Evolutionary conservation across 2,797 vertebrate species (phyloP), one percentile per base, ranked within the genome.

Genomic region (Cetoscarus ocellatus): DNA sequence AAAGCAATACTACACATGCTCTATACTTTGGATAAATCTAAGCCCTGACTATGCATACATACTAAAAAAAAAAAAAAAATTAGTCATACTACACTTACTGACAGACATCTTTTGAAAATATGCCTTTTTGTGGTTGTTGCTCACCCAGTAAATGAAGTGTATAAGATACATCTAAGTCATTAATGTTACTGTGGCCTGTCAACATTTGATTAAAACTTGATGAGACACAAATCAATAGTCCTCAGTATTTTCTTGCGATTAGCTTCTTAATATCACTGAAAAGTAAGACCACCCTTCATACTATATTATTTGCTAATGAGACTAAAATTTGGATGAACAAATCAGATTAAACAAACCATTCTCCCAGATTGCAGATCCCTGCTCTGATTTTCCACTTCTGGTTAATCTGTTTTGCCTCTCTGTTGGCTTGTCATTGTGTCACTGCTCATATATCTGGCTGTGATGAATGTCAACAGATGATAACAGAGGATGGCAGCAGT

Each of bases 381-480:
- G 40, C 68, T 43, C 55, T 64, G 55, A 79, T 63, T 60, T 64
- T 14, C 61, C 8, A 0, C 66, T 56, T 78, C 80, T 47, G 54
- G 43, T 82, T 77, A 7, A 74, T 84, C 64, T 67, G 39, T 73
- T 83, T 62, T 55, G 38, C 38, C 52, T 52, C 64, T 63, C 48
- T 69, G 18, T 64, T 74, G 51, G 66, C 68, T 51, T 3, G 47
- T 78, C 60, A 53, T 57, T 17, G 72, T 73, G 68, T 77, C 70
- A 65, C 44, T 35, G 82, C 82, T 75, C 51, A 65, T 75, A 53
- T 70, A 66, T 65, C 57, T 61, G 51, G 51, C 62, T 80, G 70
- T 61, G 45, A 51, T 35, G 53, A 53, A 72, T 67, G 52, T 79
- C 75, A 76, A 61, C 74, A 86, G 82, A 86, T 72, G 72, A 72